Evolutionary conservation across 2,797 vertebrate genomes (phyloP).

Genomic region (Florisuga fusca): DNA sequence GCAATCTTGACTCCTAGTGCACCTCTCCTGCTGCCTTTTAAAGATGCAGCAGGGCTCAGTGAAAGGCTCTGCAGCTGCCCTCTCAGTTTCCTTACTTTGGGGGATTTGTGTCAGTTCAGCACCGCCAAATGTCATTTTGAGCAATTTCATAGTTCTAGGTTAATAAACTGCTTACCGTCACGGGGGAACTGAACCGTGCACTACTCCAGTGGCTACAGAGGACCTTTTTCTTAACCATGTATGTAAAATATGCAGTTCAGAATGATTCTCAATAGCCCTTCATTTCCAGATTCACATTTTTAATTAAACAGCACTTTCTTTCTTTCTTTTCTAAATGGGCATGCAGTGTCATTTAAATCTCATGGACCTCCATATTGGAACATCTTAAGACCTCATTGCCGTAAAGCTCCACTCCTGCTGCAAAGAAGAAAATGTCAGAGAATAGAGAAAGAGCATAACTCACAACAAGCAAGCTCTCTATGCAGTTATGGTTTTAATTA

Average conservation of each 20-base stretch:
- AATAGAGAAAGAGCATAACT: background rate
- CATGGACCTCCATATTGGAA: background rate
- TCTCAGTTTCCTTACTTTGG: background rate
- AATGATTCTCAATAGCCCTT: background rate
- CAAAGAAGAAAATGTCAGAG: background rate
- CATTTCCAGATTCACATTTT: conserved; percentile 30
- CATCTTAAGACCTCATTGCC: background rate
- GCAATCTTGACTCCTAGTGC: fast-evolving
- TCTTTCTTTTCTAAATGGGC: background rate
- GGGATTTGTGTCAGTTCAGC: conserved; percentile 21
- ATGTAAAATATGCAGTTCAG: background rate
- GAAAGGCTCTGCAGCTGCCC: background rate
- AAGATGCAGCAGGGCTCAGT: background rate
- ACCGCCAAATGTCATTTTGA: conserved; percentile 32
- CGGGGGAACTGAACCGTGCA: background rate
- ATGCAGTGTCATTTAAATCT: background rate
- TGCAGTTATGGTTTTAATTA: background rate
- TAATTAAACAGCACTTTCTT: background rate
- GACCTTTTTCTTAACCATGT: background rate
- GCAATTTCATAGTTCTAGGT: conserved; percentile 51
- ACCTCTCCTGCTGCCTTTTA: background rate
- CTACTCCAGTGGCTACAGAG: background rate
- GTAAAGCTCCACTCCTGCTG: background rate
- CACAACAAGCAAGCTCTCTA: background rate
- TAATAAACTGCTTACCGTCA: conserved; percentile 35